phyloP scores from a whole-genome alignment of 2,888 invertebrate species.

The Timema podura region DNA sequence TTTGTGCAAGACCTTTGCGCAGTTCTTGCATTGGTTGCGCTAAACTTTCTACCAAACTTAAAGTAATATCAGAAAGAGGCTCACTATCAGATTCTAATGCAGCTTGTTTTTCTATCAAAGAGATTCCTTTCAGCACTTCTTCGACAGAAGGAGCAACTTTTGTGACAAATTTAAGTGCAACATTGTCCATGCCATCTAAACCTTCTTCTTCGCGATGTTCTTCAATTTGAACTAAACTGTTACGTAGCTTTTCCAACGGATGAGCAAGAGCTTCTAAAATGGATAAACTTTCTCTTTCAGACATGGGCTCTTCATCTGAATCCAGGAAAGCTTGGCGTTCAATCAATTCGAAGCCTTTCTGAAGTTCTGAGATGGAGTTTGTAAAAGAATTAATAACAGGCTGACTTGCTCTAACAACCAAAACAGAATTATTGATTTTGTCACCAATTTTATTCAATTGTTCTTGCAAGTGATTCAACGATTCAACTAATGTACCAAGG shows the following conservation, averaged over 20 bases:
- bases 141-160: neutral
- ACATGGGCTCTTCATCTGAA: slow-evolving; percentile 33
- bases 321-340: slow-evolving; percentile 36
- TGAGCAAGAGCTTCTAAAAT: slow-evolving; percentile 39
- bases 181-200: neutral
- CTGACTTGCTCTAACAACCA: slow-evolving; percentile 2
- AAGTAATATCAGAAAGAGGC: slow-evolving; percentile 26
- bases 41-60: slow-evolving; percentile 41
- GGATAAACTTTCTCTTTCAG: slow-evolving; percentile 40
- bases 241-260: slow-evolving; percentile 46
- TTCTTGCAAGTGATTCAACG: neutral
- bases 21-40: slow-evolving; percentile 21
- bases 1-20: slow-evolving; percentile 19
- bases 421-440: neutral
- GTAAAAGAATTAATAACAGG: neutral
- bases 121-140: neutral
- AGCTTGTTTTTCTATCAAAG: neutral
- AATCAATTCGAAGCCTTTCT: slow-evolving; percentile 37
- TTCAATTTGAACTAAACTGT: neutral
- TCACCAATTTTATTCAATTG: neutral
- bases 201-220: neutral
- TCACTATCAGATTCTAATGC: slow-evolving; percentile 6
- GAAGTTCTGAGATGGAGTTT: neutral
- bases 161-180: too few species aligned
- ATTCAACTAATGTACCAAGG: neutral